Evolutionary conservation across 64 coral and sea anemone species (phyloP).

Genomic region (Montipora capricornis): DNA sequence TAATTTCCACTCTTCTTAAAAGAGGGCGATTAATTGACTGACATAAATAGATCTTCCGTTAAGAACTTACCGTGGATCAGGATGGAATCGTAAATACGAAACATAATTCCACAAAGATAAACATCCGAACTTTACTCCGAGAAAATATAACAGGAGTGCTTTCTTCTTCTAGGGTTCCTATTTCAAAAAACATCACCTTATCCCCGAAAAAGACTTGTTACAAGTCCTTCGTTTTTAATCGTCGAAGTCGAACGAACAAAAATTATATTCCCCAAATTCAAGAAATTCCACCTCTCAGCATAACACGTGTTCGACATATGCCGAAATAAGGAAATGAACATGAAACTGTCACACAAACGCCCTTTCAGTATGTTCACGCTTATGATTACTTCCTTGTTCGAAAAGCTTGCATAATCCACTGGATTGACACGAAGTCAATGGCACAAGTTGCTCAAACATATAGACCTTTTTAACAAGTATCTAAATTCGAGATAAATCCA

Average conservation of each 20-base stretch:
- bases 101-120: background rate
- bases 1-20: background rate
- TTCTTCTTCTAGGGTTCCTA: background rate
- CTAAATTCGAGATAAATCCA: too few species aligned
- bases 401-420: background rate
- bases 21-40: background rate
- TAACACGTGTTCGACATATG: too few species aligned
- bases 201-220: background rate
- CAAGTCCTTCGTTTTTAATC: too few species aligned
- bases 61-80: background rate
- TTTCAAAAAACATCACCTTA: background rate
- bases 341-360: background rate
- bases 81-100: background rate
- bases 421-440: background rate
- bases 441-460: too few species aligned
- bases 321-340: background rate
- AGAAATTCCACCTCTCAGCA: too few species aligned
- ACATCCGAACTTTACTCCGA: background rate
- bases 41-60: background rate
- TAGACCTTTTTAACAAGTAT: too few species aligned
- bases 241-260: too few species aligned
- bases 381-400: background rate
- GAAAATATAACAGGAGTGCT: background rate
- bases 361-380: background rate
- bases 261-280: too few species aligned